Conservation (phyloP, 2,113 vertebrate species). For the Talpa occidentalis region DNA sequence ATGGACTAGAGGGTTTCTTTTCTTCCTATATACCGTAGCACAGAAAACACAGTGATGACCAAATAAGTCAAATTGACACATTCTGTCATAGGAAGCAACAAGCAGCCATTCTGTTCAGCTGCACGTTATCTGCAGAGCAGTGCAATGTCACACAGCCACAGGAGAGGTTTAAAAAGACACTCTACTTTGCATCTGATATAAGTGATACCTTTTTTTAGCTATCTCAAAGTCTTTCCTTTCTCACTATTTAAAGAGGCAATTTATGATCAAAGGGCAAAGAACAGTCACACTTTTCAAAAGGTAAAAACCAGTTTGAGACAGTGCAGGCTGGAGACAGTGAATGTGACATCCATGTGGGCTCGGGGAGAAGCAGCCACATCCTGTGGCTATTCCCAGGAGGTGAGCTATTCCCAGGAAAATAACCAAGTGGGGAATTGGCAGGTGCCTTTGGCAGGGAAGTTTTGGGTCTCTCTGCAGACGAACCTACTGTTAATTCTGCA, state of each 20-base stretch:
- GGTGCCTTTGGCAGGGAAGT: neutral
- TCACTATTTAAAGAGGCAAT: neutral
- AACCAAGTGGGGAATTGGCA: neutral
- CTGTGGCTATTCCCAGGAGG: neutral
- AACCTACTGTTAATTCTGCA: neutral
- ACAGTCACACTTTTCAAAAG: neutral
- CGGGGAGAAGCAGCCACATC: neutral
- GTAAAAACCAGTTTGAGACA: neutral
- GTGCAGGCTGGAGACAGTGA: neutral
- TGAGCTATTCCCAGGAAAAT: neutral
- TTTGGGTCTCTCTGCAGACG: neutral
- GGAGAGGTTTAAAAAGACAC: neutral
- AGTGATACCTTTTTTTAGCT: neutral
- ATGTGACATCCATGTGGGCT: rapidly evolving
- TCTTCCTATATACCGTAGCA: no score
- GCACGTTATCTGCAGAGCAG: neutral
- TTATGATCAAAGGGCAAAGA: constrained; percentile 15
- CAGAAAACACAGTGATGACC: neutral
- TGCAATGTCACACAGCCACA: neutral
- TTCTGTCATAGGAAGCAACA: neutral
- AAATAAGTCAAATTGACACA: neutral
- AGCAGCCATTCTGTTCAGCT: neutral
- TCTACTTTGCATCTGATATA: neutral
- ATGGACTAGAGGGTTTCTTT: neutral
- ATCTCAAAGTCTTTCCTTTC: neutral